A percentile compares a stretch with the other conserved stretches of the same genome.
Evolutionary conservation across 2,797 vertebrate species (phyloP).

Genomic region (Carcharodon carcharias): DNA sequence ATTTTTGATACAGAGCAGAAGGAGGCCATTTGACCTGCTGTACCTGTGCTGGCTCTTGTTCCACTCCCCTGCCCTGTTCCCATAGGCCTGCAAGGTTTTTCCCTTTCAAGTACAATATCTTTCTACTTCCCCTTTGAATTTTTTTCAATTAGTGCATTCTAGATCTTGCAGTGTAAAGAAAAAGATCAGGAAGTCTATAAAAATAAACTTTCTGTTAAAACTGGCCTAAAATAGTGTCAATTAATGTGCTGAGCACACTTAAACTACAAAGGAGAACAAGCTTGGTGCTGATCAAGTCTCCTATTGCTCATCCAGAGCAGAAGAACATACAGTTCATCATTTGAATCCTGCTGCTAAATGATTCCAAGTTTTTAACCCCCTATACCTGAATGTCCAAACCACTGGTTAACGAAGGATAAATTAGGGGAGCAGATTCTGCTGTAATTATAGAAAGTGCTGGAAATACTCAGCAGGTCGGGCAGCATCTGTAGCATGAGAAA

Average conservation of each 20-base stretch:
- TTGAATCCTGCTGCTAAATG: neutral
- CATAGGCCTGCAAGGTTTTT: neutral
- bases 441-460: neutral
- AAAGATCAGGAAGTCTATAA: neutral
- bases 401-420: neutral
- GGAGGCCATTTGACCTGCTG: neutral
- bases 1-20: neutral
- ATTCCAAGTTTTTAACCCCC: neutral
- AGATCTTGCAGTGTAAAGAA: neutral
- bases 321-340: neutral
- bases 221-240: neutral
- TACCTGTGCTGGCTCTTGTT: neutral
- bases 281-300: neutral
- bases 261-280: neutral
- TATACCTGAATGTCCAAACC: neutral
- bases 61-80: neutral
- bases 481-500: neutral
- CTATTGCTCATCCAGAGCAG: neutral
- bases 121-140: neutral
- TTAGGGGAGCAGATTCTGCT: neutral
- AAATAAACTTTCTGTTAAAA: neutral
- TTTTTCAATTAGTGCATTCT: neutral
- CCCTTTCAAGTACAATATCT: neutral
- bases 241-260: neutral
- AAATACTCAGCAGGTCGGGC: neutral